Evolutionary conservation across 2,888 invertebrate species (phyloP).

Genomic region (Megastigmus dorsalis): DNA sequence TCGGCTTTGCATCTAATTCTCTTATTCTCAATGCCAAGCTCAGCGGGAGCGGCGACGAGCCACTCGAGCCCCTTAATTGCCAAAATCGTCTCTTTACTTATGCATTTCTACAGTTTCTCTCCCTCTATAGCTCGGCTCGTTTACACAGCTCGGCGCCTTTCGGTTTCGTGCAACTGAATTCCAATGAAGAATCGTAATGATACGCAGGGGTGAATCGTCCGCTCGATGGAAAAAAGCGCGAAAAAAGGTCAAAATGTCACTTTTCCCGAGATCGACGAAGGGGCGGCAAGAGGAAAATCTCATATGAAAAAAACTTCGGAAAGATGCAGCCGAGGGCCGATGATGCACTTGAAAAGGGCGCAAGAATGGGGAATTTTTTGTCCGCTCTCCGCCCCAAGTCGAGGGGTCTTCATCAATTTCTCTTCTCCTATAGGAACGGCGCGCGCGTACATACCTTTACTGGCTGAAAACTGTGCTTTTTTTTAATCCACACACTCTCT

Average conservation of each 20-base stretch:
- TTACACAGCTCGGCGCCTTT: too few species aligned
- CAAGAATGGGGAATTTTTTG: slow-evolving; percentile 24
- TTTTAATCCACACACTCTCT: not conserved
- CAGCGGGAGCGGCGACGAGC: not conserved
- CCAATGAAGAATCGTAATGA: slow-evolving; percentile 23
- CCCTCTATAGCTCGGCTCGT: too few species aligned
- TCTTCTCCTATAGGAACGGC: too few species aligned
- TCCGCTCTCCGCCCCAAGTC: not conserved
- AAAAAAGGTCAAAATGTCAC: slow-evolving; percentile 15
- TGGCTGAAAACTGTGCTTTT: not conserved
- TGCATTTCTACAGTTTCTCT: too few species aligned
- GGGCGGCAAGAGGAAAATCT: not conserved
- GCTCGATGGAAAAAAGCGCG: not conserved
- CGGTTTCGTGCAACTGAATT: slow-evolving; percentile 1
- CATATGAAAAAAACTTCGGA: not conserved
- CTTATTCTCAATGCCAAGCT: too few species aligned
- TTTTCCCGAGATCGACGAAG: not conserved
- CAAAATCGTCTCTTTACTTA: not conserved
- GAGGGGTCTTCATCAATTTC: slow-evolving; percentile 36
- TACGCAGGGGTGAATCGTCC: not conserved
- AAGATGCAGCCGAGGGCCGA: not conserved
- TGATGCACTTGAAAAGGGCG: not conserved
- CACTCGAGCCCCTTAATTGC: not conserved
- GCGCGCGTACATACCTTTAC: not conserved
- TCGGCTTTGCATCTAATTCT: too few species aligned